Evolutionary conservation across 2,113 vertebrate genomes (phyloP), one percentile per base, ranked within the genome.

Genomic region (Eupsittula cactorum): DNA sequence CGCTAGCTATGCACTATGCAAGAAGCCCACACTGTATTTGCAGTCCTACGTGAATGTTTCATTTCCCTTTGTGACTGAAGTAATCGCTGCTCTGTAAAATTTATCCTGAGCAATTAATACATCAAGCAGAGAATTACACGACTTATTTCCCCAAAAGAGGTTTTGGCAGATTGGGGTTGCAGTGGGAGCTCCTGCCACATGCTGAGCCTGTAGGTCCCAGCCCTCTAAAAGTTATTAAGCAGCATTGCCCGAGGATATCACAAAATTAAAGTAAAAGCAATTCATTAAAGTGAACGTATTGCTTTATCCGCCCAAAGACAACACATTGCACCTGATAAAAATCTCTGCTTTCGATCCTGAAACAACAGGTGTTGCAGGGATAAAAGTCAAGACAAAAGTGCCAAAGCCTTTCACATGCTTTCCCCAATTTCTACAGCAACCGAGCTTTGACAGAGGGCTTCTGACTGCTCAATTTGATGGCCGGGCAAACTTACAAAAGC

Each of bases 401-500:
- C 76, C 62, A 95, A 96, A 96, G 82, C 88, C 78, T 95, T 82
- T 91, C 94, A 37, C 93, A 83, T 88, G n/a, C 80, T 92, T 96
- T 88, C 83, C 91, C 94, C 94, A 90, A 96, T 97, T 97, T 96
- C 97, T 97, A 90, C 95, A 97, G 96, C 97, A 97, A 96, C 93
- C 5, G 71, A 74, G 92, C 93, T 86, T 76, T 96, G 97, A 97
- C 96, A 97, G 96, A 96, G 97, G 95, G 95, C 96, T 98, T 75
- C 96, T 97, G 95, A 97, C 96, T 97, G 98, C 96, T 98, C 97
- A 95, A 80, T 97, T 96, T 96, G 97, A 98, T 78, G 92, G 97
- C 97, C 97, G 91, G 92, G 84, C 84, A 93, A 95, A 95, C 92
- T 97, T 95, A 97, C 75, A 97, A 90, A 96, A 97, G 96, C 97